These are phyloP conservation scores for Tonatia bakeri DNA, from an alignment of 2,113 vertebrate genomes.

Conservation along the genomic window DNA sequence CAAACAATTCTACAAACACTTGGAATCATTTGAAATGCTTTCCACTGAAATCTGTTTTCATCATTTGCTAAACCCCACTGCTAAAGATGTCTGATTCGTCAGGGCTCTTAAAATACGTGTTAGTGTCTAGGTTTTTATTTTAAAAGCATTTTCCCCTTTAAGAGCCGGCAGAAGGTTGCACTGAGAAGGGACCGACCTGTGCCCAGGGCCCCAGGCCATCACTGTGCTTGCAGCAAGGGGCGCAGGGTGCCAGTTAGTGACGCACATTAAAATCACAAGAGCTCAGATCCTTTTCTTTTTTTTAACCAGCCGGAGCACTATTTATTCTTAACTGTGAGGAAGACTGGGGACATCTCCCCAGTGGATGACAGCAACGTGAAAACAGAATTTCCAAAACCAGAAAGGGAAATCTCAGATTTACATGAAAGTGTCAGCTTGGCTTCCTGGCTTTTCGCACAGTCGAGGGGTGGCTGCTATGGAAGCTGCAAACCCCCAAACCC, in stretches of 20 bases:
- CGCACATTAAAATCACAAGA: background rate
- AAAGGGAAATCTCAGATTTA: background rate
- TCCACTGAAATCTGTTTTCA: background rate
- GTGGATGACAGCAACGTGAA: background rate
- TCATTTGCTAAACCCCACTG: background rate
- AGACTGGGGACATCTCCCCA: background rate
- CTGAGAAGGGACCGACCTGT: accelerated
- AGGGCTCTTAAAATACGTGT: background rate
- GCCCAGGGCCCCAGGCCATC: accelerated
- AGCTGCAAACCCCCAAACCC: background rate
- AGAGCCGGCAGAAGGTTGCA: background rate
- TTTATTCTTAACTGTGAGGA: constrained; percentile 50
- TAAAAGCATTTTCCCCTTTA: background rate
- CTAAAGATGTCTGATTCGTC: background rate
- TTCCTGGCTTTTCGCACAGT: background rate
- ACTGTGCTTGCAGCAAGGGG: background rate
- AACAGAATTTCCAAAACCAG: background rate
- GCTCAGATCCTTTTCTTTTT: background rate
- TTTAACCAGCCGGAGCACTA: background rate
- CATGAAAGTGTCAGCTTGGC: background rate
- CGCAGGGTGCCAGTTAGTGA: accelerated
- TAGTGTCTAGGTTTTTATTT: background rate
- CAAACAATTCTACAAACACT: accelerated
- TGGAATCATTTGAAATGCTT: background rate
- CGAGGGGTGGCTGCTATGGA: background rate